Evolutionary conservation across 2,113 vertebrate species (phyloP), one percentile per base, ranked within the genome.

Genomic region (Callospermophilus lateralis): DNA sequence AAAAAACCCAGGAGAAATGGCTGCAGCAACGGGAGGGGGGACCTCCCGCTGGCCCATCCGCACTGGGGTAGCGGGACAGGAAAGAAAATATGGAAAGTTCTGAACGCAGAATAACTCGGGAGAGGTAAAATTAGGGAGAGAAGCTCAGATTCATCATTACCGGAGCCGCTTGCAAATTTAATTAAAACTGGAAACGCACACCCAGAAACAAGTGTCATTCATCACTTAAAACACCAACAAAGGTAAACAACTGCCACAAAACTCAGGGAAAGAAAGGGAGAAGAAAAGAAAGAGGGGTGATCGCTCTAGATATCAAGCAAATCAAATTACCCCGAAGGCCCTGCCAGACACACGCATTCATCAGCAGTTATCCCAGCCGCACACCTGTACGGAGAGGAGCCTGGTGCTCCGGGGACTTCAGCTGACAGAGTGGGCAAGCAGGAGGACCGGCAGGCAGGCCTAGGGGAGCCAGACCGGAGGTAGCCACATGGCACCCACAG

Each of bases 251-350:
- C 26, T 73, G 97, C 70, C 94, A 80, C 42, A 45, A 42, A 85
- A 96, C 90, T 90, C 84, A 11, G 45, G 55, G 68, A 90, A 84
- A 77, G 79, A 89, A 79, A 85, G 45, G 51, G 89, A 91, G 79
- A 85, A 85, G 88, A 51, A 58, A 42, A 70, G 72, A 63, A 92
- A 72, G 76, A 86, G 48, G 74, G 39, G 90, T 16, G 55, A 97
- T 94, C 96, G 65, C 92, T 95, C 87, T 28, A 87, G 96, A 95
- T 97, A 98, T 97, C 96, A 97, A 96, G 80, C 93, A 96, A 97
- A 97, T 97, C 97, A 95, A 97, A 98, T 98, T 97, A 97, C 95
- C 95, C 90, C 10, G 70, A 94, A 95, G 97, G 94, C 87, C 97
- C 17, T 12, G 77, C 90, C 83, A 95, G 96, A 98, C 97, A 95